Base-by-base conservation (phyloP, 1,140 invertebrate genomes). In the Orchesella cincta region DNA sequence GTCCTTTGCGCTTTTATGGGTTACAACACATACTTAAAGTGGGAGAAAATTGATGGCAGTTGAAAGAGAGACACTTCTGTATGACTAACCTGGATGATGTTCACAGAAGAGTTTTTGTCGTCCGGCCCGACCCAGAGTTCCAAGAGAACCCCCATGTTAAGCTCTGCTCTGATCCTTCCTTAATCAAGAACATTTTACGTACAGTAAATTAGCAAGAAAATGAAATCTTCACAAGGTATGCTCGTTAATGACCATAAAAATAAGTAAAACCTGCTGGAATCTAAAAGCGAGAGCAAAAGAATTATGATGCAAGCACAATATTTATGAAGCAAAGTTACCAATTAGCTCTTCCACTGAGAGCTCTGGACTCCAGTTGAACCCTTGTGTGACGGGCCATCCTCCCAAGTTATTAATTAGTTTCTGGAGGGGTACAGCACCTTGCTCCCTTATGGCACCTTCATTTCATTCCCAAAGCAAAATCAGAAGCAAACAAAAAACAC, bases 51-150 rank as follows among this genome's bases (percentile, higher is more conserved):
- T n/a, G 46, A 51, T n/a, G 46, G 46, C 12, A n/a, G 46, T 14
- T 51, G 46, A 51, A n/a, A n/a, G n/a, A n/a, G 46, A 51, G 46
- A 51, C 46, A 14, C 12, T n/a, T 12, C 12, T 51, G 46, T n/a
- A n/a, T 51, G n/a, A 72, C 85, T 86, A 88, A 93, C 92, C 90
- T 94, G 93, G 82, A 95, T 89, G 83, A 95, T 93, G 87, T 95
- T 93, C 78, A 89, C 88, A 31, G 92, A 92, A 81, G 92, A 93
- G 85, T 94, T 93, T 85, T 93, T 93, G 85, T 94, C 93, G 83
- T 94, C 93, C 0, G 93, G 92, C 0, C 92, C 93, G 73, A 94
- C 91, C 90, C 92, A 94, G 73, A 92, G 90, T 81, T 94, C 92
- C 34, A 94, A 86, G 18, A 94, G 85, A 46, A 92, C 89, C 8